Evolutionary conservation across 2,888 invertebrate genomes (phyloP), one percentile per base, ranked within the genome.

Genomic region (Dysmachus trigonus): DNA sequence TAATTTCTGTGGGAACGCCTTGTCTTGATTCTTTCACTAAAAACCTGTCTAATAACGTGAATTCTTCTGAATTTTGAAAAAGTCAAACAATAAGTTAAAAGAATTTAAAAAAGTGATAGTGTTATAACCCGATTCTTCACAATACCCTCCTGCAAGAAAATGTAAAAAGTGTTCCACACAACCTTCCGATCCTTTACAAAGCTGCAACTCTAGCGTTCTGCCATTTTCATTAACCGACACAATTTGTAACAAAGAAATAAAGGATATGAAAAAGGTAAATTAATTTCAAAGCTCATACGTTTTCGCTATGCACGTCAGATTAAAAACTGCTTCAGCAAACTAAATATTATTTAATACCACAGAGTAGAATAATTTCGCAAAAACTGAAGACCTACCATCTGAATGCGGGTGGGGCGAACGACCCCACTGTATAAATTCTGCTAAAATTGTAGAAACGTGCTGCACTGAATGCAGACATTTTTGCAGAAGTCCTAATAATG

Each of bases 261-360:
- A 33, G 22, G 38, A 15, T 6, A 33, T 31, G 33, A 74, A 74
- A 74, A 74, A 41, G 41, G 1, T 10, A 77, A 77, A 77, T 77
- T 77, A 77, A 77, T 77, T 77, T 47, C 47, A 22, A 13, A n/a
- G 1, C 30, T 51, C 77, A 47, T 13, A 30, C 27, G 31, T 41
- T 10, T 47, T 30, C 7, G 47, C 47, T 8, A 27, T 22, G 35
- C 77, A 77, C 47, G 77, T 38, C 15, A 47, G 77, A 77, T 77
- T 47, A 30, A 77, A 76, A 30, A 77, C 47, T 77, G 47, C 47
- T 77, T 77, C 47, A 77, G 30, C 47, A 77, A 77, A 47, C 77
- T 77, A 41, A 77, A 77, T 22, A 77, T 77, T 38, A 35, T 77
- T 47, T 30, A 77, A 77, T 47, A 6, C 77, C 15, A 30, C 27